Base-by-base conservation (phyloP, 1,140 invertebrate species). In the Eueides isabella region DNA sequence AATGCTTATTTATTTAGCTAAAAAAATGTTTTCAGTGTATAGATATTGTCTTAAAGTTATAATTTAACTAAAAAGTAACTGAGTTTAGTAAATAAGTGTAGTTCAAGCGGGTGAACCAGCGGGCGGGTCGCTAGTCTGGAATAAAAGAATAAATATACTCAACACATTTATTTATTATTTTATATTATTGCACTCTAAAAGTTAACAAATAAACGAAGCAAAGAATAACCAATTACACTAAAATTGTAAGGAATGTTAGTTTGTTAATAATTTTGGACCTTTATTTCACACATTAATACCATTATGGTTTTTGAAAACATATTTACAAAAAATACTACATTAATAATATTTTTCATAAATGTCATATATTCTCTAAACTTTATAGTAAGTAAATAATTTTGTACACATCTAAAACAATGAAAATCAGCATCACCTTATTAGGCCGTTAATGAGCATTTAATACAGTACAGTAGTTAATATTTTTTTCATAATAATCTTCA, bases 181-280 rank as follows among this genome's bases (percentile, higher is more conserved):
- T 6, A 48, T 23, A 3, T 55, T 55, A 55, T 55, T 23, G 19
- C n/a, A 55, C 44, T 44, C n/a, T 44, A 44, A 44, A 6, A 55
- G 23, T 2, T 55, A 55, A 55, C 23, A 55, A 55, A 19, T 55
- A 55, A 23, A 23, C 9, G 23, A 55, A 55, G 48, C 19, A 2
- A 55, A 7, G 11, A 2, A 6, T 55, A 55, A 55, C 3, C 23
- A 55, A 26, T 26, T 55, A 23, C 7, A 12, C 9, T 26, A 11
- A 23, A 55, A 26, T 55, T 55, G 19, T 23, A 19, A 55, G 48
- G 48, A 55, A 55, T 55, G 48, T 55, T 55, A 26, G 19, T 55
- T 55, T 55, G 19, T 55, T 1, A 0, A 26, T 23, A 23, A 55
- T 55, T 26, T 55, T 55, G 48, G 7, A 55, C 48, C 12, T 55